These are phyloP conservation scores for Holothuria glaberrima DNA, from an alignment of 35 echinoderm and acorn worm genomes.

Conservation along the genomic window DNA sequence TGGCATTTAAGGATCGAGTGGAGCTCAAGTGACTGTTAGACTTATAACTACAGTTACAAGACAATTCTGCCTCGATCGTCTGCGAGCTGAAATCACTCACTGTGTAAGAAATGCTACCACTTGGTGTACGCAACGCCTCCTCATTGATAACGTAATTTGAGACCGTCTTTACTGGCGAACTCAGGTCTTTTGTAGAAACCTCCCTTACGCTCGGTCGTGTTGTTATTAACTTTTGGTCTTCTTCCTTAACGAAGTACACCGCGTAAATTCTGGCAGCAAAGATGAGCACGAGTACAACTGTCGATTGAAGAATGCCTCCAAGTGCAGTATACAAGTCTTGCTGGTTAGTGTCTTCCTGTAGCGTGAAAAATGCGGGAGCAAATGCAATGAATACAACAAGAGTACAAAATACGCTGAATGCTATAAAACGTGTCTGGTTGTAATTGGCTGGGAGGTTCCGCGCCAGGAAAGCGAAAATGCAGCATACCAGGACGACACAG, in stretches of 20 bases:
- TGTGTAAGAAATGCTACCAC: too few relatives aligned
- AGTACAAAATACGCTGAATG: constrained; percentile 67
- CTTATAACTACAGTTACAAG: too few relatives aligned
- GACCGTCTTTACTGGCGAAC: background rate
- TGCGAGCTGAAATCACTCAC: too few relatives aligned
- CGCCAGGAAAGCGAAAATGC: constrained; percentile 62
- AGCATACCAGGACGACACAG: constrained; percentile 46
- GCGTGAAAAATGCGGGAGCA: constrained; percentile 36
- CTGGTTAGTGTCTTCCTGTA: background rate
- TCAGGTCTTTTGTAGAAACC: background rate
- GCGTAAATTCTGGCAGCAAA: constrained; percentile 44
- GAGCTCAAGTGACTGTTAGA: too few relatives aligned
- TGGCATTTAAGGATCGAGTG: too few relatives aligned
- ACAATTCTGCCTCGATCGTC: too few relatives aligned
- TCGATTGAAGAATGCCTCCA: constrained; percentile 1
- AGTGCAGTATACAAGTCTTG: constrained; percentile 25
- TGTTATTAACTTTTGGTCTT: constrained; percentile 6
- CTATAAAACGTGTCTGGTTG: constrained; percentile 77
- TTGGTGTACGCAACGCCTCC: background rate
- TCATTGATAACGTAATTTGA: background rate
- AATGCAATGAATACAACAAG: constrained; percentile 64
- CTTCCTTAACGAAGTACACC: constrained; percentile 38
- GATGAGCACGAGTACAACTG: constrained; percentile 7
- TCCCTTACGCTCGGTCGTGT: background rate
- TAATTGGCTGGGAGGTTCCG: constrained; percentile 78